Evolutionary conservation across 30 jellyfish, hydroid and myxozoan genomes (phyloP), one percentile per base, ranked within the genome.

Genomic region (Rhopilema esculentum): DNA sequence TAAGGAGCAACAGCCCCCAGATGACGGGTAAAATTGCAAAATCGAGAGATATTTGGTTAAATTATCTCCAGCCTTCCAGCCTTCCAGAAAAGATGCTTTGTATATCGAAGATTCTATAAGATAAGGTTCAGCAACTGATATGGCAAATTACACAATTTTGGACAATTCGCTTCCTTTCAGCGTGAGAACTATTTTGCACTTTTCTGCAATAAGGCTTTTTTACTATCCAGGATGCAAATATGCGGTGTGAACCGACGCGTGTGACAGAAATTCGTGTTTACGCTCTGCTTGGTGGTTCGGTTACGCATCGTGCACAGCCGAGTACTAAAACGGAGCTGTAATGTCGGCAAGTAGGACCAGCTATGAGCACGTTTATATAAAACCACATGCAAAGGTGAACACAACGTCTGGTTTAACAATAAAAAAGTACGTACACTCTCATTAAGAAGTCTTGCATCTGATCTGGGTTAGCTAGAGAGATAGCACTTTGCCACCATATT

Each of bases 311-410:
- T 71, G 57, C 57, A 26, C 64, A 71, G 82, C 82, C 33, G 64
- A 50, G 82, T 20, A 71, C 77, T 66, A 66, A 18, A 16, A 40
- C 71, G 19, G 84, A 25, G 84, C 64, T 30, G 27, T 9, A 40
- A 16, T 19, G 32, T 7, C 69, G 22, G 84, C 18, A 40, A 9
- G 26, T 22, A 22, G 75, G 62, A 76, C 87, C 53, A 79, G 25
- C 83, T 27, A 1, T 49, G 93, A 72, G 80, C 82, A 72, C 72
- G 69, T 31, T 70, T 84, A 48, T 72, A 72, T 72, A 7, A n/a
- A 73, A 79, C 93, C 93, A 84, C 93, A 84, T 70, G 93, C 93
- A 84, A 84, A 57, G 63, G 27, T 79, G 65, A 77, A 80, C 76
- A 26, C 25, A 33, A 65, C 61, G 90, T 67, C 90, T 66, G 90